Percentiles rank a stretch among this genome's conserved stretches.
Conservation (phyloP, 2,113 vertebrate genomes). For the Prochilodus magdalenae region DNA sequence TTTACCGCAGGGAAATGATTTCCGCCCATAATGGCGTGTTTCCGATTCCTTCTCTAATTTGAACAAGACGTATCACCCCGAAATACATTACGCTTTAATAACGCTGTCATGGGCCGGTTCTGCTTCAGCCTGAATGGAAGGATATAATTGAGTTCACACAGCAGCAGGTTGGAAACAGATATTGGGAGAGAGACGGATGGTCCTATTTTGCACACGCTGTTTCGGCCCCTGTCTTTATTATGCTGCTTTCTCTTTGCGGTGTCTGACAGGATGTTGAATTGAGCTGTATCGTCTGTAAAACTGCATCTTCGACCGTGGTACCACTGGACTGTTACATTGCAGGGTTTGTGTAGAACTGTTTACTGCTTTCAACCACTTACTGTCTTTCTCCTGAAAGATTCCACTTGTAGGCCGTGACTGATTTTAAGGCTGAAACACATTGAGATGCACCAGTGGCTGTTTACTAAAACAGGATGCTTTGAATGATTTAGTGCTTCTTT, state of each 20-base stretch:
- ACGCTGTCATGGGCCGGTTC: conserved; percentile 51
- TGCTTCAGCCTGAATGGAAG: conserved; percentile 39
- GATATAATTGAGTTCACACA: conserved; percentile 58
- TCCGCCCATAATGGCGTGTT: conserved; percentile 51
- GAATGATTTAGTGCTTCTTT: too few relatives aligned
- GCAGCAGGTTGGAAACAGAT: conserved; percentile 43
- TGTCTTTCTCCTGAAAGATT: background rate
- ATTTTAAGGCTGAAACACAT: background rate
- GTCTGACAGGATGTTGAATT: conserved; percentile 43
- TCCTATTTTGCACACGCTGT: conserved; percentile 40
- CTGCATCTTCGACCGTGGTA: background rate
- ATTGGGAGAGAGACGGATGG: conserved; percentile 42
- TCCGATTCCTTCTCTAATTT: conserved; percentile 56
- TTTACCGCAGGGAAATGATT: conserved; percentile 53
- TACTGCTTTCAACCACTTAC: background rate
- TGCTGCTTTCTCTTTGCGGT: conserved; percentile 34
- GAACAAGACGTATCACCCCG: conserved; percentile 53
- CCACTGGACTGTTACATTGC: background rate
- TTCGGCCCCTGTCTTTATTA: conserved; percentile 42
- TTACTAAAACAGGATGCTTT: too few relatives aligned
- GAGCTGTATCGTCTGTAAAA: conserved; percentile 40
- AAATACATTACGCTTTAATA: conserved; percentile 59
- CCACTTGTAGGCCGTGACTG: background rate
- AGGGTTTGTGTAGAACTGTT: background rate
- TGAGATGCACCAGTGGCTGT: background rate